Evolutionary conservation across 2,797 vertebrate genomes (phyloP), one percentile per base, ranked within the genome.

Genomic region (Ctenosaura bakeri): DNA sequence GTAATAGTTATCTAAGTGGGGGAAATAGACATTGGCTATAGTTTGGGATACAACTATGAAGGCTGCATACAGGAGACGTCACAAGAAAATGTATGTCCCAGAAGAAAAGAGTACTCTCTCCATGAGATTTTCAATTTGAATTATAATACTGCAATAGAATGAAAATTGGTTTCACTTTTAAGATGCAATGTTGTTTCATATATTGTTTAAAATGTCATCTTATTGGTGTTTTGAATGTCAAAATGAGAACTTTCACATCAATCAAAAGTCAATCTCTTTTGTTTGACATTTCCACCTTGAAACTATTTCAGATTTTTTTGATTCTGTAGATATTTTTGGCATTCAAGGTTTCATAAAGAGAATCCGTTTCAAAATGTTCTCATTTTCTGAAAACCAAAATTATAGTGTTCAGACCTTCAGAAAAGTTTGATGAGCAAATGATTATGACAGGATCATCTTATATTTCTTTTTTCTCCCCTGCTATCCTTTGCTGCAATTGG

Each of bases 211-310:
- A 89, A 89, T 79, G 62, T 42, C 50, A 20, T 29, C 42, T 78
- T 84, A 89, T 52, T 89, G 83, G 88, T 79, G 59, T 85, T 89
- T 85, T 69, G 76, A 89, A 85, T 79, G 83, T 79, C 88, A 89
- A 89, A 85, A 79, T n/a, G 42, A 66, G 7, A 85, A 89, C 88
- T 79, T 85, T 38, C 24, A 56, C 62, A 69, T 89, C 88, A 89
- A 32, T 85, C 88, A 79, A 69, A 79, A 85, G 76, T 69, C 83
- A 89, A 29, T 85, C 59, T 38, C 83, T 85, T 89, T 77, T 85
- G 83, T 79, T 78, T 85, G 83, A 71, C 83, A 89, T 89, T 89
- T 85, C 74, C 64, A 85, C 83, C 83, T 85, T 85, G 62, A 71
- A 89, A 89, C 74, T 32, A 56, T 85, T 85, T 89, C 83, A 89